Evolutionary conservation across 2,797 vertebrate species (phyloP).

Genomic region (Pogonophryne albipinna): DNA sequence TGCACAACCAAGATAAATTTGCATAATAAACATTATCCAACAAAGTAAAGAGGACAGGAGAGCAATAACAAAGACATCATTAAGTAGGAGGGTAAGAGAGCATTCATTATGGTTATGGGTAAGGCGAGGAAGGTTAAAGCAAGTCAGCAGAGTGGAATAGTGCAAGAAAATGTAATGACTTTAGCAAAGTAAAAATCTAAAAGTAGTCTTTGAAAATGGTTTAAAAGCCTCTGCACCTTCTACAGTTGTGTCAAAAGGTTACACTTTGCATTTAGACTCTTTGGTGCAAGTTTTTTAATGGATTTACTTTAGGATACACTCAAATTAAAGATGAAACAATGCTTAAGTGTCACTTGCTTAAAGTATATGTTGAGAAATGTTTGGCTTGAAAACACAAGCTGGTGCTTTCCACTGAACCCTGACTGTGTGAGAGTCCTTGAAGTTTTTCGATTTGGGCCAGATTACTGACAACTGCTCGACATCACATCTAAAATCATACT

Average conservation of each 20-base stretch:
- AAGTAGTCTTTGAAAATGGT: conserved; percentile 1
- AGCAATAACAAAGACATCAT: conserved; percentile 9
- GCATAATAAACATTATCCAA: conserved; percentile 10
- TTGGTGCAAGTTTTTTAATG: not conserved
- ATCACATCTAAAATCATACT: no score
- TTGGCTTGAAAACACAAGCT: no score
- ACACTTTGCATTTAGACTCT: not conserved
- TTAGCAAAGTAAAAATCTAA: conserved; percentile 3
- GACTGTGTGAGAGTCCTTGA: no score
- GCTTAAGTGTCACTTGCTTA: no score
- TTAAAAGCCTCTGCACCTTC: conserved; percentile 15
- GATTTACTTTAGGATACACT: no score
- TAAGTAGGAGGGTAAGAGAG: conserved; percentile 7
- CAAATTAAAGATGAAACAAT: no score
- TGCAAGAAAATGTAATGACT: conserved; percentile 10
- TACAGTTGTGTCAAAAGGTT: not conserved
- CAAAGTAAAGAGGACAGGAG: conserved; percentile 13
- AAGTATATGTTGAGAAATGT: no score
- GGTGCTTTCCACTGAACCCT: no score
- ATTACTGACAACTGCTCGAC: no score
- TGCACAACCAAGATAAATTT: conserved; percentile 24
- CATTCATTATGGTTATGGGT: not conserved
- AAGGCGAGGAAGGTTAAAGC: conserved; percentile 32
- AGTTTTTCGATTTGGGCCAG: no score
- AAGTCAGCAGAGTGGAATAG: conserved; percentile 29